These are phyloP conservation scores for Disparrhopalites patrizii DNA, from an alignment of 2,888 invertebrate genomes.

Conservation along the genomic window DNA sequence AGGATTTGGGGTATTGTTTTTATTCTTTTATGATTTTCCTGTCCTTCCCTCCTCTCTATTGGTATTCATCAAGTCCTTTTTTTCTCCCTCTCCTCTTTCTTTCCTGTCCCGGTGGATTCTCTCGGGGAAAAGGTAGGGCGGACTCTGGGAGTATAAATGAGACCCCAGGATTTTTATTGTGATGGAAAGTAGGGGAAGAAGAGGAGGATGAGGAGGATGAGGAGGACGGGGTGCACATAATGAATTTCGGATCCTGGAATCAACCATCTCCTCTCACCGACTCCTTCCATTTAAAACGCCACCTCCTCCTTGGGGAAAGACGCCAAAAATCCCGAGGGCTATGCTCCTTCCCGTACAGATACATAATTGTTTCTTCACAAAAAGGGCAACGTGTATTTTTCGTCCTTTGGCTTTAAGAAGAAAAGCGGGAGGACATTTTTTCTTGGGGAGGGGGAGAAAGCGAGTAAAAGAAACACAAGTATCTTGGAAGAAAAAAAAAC, in stretches of 20 bases:
- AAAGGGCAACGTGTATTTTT: slow-evolving; percentile 1
- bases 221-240: too few species aligned
- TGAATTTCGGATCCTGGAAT: slow-evolving; percentile 27
- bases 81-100: too few species aligned
- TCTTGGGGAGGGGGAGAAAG: too few species aligned
- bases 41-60: too few species aligned
- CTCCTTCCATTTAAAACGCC: not conserved
- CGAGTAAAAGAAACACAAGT: too few species aligned
- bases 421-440: not conserved
- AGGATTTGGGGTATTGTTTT: slow-evolving; percentile 5
- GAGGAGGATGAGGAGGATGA: too few species aligned
- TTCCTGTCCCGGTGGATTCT: too few species aligned
- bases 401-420: not conserved
- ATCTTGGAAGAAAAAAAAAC: not conserved
- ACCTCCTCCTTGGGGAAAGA: not conserved
- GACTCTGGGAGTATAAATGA: slow-evolving; percentile 19
- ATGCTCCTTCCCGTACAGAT: too few species aligned
- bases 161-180: slow-evolving; percentile 23
- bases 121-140: not conserved
- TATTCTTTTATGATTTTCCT: slow-evolving; percentile 15
- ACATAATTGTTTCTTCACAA: too few species aligned
- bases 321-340: not conserved
- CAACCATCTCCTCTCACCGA: too few species aligned
- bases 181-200: slow-evolving; percentile 21
- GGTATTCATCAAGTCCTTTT: slow-evolving; percentile 21